Evolutionary conservation across 2,888 invertebrate species (phyloP).

Genomic region (Agriotes lineatus): DNA sequence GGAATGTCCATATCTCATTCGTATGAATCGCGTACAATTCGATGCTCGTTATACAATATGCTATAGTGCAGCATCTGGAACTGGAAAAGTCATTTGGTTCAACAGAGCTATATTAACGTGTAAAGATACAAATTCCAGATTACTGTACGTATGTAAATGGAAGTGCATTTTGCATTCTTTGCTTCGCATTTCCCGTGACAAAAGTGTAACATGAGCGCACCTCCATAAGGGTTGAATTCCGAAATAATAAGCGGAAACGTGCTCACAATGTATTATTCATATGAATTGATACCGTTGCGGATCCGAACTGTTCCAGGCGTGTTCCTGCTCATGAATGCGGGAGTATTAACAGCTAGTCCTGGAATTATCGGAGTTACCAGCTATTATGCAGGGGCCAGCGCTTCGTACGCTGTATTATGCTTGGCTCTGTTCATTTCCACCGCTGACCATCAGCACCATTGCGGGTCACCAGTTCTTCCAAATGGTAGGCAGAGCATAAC

Average conservation of each 20-base stretch:
- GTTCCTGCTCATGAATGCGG: constrained; percentile 37
- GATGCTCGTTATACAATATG: too few species aligned
- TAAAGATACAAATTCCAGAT: not conserved
- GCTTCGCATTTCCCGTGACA: constrained; percentile 26
- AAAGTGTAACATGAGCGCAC: constrained; percentile 30
- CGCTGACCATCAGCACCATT: not conserved
- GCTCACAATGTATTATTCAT: constrained; percentile 44
- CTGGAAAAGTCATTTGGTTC: too few species aligned
- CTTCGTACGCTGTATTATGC: constrained; percentile 28
- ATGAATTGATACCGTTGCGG: constrained; percentile 40
- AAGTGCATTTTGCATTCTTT: constrained; percentile 20
- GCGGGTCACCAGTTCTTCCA: not conserved
- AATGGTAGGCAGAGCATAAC: too few species aligned
- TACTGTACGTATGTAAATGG: not conserved
- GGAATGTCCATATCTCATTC: too few species aligned
- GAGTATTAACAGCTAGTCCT: constrained; percentile 38
- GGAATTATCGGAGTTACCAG: constrained; percentile 36
- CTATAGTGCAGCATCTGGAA: too few species aligned
- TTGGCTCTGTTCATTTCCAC: constrained; percentile 18
- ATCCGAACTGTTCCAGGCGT: constrained; percentile 33
- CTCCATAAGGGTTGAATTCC: constrained; percentile 37
- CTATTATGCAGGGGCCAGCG: constrained; percentile 33
- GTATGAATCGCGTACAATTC: too few species aligned
- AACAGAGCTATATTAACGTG: too few species aligned
- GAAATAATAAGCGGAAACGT: constrained; percentile 44